Percentiles rank a stretch among this genome's conserved stretches.
These are phyloP conservation scores for Epistrophella euchroma DNA, from an alignment of 2,888 invertebrate species.

Conservation along the genomic window DNA sequence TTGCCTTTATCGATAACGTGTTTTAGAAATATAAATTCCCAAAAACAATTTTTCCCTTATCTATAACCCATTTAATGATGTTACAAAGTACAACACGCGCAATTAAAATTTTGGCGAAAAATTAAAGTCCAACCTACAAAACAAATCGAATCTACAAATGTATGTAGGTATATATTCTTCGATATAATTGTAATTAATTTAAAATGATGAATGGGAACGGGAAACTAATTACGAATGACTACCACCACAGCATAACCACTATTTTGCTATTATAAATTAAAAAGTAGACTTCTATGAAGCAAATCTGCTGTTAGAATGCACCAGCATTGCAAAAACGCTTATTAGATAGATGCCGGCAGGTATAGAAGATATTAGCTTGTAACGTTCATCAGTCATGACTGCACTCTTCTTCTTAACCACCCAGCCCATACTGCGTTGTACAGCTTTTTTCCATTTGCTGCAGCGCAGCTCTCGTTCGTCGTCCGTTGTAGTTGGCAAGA, in stretches of 20 bases:
- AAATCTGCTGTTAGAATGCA: constrained; percentile 77
- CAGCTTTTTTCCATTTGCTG: constrained; percentile 97
- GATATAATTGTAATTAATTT: not conserved
- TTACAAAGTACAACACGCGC: constrained; percentile 42
- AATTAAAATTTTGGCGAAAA: constrained; percentile 20
- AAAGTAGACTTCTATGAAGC: not conserved
- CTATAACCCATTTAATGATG: constrained; percentile 5
- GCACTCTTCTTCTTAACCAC: constrained; percentile 89
- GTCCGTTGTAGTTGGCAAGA: constrained; percentile 91
- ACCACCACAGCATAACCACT: too few relatives aligned
- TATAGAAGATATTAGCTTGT: constrained; percentile 90
- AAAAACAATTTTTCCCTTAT: constrained; percentile 11
- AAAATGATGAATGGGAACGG: not conserved
- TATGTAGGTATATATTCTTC: not conserved
- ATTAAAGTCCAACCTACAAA: not conserved
- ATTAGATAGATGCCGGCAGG: constrained; percentile 91
- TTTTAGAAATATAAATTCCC: not conserved
- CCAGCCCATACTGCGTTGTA: constrained; percentile 96
- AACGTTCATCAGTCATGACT: constrained; percentile 93
- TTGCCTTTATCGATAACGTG: not conserved
- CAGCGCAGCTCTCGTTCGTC: constrained; percentile 93
- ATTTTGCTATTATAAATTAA: not conserved
- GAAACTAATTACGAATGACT: not conserved
- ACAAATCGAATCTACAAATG: not conserved
- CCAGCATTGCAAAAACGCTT: constrained; percentile 88